Percentiles rank a stretch among this genome's conserved stretches.
These are phyloP conservation scores for Artibeus lituratus DNA, from an alignment of 2,797 vertebrate genomes.

Conservation along the genomic window DNA sequence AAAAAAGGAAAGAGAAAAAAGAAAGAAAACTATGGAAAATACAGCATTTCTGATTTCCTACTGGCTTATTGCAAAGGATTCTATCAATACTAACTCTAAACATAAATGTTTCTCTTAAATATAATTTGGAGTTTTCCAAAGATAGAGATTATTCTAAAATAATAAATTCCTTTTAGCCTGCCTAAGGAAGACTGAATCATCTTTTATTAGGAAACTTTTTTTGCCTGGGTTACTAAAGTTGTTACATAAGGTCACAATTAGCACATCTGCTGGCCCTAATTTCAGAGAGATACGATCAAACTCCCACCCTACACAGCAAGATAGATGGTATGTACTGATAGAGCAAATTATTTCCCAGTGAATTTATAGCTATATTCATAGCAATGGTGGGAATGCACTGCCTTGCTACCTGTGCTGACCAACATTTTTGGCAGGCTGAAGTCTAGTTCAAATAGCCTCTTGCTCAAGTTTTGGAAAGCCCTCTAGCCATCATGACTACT, in stretches of 20 bases:
- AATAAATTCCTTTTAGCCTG: constrained; percentile 38
- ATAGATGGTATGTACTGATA: constrained; percentile 55
- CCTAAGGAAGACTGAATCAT: constrained; percentile 51
- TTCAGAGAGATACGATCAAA: constrained; percentile 48
- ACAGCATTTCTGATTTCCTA: neutral
- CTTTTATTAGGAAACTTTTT: constrained; percentile 62
- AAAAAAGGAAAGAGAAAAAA: neutral
- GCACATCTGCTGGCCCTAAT: constrained; percentile 53
- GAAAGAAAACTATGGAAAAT: neutral
- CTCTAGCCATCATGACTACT: constrained; percentile 2
- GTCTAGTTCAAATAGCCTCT: constrained; percentile 35
- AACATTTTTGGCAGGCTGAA: constrained; percentile 24
- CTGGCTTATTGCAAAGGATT: neutral
- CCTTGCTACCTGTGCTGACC: constrained; percentile 18
- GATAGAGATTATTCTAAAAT: constrained; percentile 47
- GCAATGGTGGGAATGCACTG: constrained; percentile 16
- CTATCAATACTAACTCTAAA: constrained; percentile 45
- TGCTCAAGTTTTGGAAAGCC: constrained; percentile 33
- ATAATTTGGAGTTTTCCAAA: constrained; percentile 62
- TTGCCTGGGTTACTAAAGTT: constrained; percentile 40
- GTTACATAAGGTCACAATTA: constrained; percentile 71
- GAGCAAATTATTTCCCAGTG: neutral
- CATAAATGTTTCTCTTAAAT: constrained; percentile 43
- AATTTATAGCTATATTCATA: constrained; percentile 50
- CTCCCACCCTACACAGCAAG: constrained; percentile 38